These are phyloP conservation scores for Meandrina meandrites DNA, from an alignment of 92 coral and sea anemone genomes.

Conservation along the genomic window DNA sequence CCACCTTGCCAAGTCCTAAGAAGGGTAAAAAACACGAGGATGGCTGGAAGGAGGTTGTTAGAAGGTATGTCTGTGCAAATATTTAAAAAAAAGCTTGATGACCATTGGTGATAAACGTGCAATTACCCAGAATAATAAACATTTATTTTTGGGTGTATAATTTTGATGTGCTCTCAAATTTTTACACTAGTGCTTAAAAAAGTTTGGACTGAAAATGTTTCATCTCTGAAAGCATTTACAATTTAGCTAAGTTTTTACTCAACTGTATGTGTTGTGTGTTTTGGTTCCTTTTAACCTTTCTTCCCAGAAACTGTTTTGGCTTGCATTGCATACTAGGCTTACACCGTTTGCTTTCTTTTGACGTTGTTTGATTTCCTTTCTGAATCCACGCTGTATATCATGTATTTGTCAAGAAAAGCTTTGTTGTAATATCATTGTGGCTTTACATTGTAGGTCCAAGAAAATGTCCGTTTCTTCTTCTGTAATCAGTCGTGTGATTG, in stretches of 20 bases:
- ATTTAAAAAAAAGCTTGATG: background rate
- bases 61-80: conserved; percentile 59
- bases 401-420: too few relatives aligned
- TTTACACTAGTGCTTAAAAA: too few relatives aligned
- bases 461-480: conserved; percentile 97
- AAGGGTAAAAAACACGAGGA: conserved; percentile 93
- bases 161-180: too few relatives aligned
- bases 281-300: background rate
- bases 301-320: background rate
- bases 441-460: conserved; percentile 71
- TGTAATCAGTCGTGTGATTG: conserved; percentile 95
- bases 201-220: background rate
- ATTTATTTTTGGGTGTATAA: too few relatives aligned
- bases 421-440: background rate
- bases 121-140: too few relatives aligned
- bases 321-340: too few relatives aligned
- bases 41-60: conserved; percentile 97
- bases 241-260: background rate
- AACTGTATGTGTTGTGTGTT: background rate
- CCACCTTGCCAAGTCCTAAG: conserved; percentile 87
- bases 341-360: background rate
- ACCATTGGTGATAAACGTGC: background rate
- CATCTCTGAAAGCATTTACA: background rate
- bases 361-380: background rate
- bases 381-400: background rate